Base-by-base conservation (phyloP, 2,888 invertebrate species). In the Lepidochrysops patricia region DNA sequence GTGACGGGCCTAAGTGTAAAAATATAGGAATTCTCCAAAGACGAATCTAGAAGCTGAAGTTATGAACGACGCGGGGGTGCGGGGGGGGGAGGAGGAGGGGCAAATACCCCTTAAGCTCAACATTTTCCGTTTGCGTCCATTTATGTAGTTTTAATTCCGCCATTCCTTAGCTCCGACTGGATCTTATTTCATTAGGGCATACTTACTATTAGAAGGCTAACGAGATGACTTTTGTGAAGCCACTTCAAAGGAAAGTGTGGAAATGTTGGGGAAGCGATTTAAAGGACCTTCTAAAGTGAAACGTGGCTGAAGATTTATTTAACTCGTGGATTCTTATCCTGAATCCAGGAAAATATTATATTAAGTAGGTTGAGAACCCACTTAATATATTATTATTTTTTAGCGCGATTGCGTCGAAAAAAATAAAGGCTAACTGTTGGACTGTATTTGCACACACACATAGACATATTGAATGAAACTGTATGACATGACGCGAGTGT, bases 111-210 rank as follows among this genome's bases (percentile, higher is more conserved):
- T 15, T 67, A 70, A 70, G 70, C 66, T 68, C 76, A 71, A 73
- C 77, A 77, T 79, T 79, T 77, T 74, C 77, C 77, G 77, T 81
- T 81, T 71, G 72, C 58, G 79, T 75, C 82, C 87, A 84, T 88
- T 88, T 86, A 86, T 86, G 84, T 87, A 84, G 81, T 87, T 88
- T 88, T 89, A 88, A 88, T 89, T 86, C 87, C 83, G 71, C 87
- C 84, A 87, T 88, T 88, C 82, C 85, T 88, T 88, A 86, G 87
- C 82, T 81, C 63, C 73, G 76, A 80, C 74, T 63, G 75, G 82
- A 86, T 88, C 86, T 87, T 87, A 84, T 85, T 87, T 85, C 88
- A 86, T 88, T 87, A 87, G 86, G 77, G 74, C 72, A 78, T 76
- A 80, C 81, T 81, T 84, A 86, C 84, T 85, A 86, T 84, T 82